These are phyloP conservation scores for Toxotes jaculatrix DNA, from an alignment of 2,113 vertebrate species.

Conservation along the genomic window DNA sequence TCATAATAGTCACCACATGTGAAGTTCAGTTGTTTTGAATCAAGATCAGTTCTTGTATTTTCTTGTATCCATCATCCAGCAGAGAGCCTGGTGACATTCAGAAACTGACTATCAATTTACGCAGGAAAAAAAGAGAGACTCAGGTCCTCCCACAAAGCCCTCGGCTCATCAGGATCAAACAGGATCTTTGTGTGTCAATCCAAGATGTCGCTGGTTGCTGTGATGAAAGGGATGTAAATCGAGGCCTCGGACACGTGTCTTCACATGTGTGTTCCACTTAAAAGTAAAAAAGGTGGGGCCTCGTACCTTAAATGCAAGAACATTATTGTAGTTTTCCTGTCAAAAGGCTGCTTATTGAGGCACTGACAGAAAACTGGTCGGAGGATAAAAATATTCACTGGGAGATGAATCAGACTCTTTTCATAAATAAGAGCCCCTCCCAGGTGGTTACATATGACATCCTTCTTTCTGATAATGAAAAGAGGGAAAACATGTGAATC, in stretches of 20 bases:
- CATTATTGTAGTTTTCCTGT: not conserved
- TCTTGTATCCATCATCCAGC: not conserved
- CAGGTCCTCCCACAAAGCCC: not conserved
- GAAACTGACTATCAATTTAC: not conserved
- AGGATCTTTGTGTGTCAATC: slow-evolving; percentile 14
- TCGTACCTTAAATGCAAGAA: not conserved
- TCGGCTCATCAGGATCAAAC: slow-evolving; percentile 13
- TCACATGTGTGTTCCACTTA: not conserved
- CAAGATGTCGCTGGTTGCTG: not conserved
- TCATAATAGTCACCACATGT: not conserved
- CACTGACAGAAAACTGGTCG: not conserved
- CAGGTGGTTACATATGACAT: slow-evolving; percentile 37
- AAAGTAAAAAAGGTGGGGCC: not conserved
- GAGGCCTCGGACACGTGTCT: not conserved
- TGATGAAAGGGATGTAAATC: slow-evolving; percentile 38
- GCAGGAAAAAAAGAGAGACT: not conserved
- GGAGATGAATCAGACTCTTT: slow-evolving; percentile 34
- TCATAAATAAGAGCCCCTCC: slow-evolving; percentile 31
- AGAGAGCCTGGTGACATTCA: not conserved
- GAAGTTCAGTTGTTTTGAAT: slow-evolving; percentile 12
- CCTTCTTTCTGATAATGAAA: slow-evolving; percentile 27
- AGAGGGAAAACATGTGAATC: slow-evolving; percentile 14
- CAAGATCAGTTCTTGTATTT: not conserved
- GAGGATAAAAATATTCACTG: slow-evolving; percentile 13
- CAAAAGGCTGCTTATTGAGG: slow-evolving; percentile 8